Evolutionary conservation across 2,113 vertebrate genomes (phyloP).

Genomic region (Butorides virescens): DNA sequence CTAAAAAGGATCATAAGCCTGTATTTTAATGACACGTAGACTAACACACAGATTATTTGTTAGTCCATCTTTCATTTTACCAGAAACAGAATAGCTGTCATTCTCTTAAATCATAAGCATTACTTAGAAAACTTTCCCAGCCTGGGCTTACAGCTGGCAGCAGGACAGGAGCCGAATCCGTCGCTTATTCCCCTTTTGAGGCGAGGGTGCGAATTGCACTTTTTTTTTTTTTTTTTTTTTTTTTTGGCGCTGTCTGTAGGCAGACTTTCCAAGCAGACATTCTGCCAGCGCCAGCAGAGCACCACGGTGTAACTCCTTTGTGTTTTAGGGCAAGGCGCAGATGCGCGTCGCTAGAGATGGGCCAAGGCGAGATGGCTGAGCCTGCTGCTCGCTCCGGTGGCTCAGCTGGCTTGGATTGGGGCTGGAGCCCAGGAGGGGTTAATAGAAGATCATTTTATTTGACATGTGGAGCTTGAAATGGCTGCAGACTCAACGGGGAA

Average conservation of each 20-base stretch:
- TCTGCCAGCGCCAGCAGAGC: rapidly evolving
- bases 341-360: not conserved
- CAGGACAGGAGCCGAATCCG: not conserved
- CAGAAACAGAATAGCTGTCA: not conserved
- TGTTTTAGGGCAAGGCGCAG: not conserved
- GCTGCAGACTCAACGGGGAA: not conserved
- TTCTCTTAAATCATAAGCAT: not conserved
- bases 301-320: rapidly evolving
- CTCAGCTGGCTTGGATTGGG: rapidly evolving
- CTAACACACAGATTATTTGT: not conserved
- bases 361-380: not conserved
- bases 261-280: not conserved
- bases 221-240: not conserved
- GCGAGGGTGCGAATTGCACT: not conserved
- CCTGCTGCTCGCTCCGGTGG: rapidly evolving
- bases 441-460: not conserved
- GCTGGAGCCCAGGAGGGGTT: not conserved
- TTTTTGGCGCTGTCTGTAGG: not conserved
- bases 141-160: not conserved
- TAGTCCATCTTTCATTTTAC: not conserved
- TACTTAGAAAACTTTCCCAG: not conserved
- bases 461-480: not conserved
- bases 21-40: not conserved
- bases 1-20: not conserved
- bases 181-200: not conserved